Percentiles rank a stretch among this genome's conserved stretches.
Evolutionary conservation across 2,888 invertebrate species (phyloP).

Genomic region (Thereva unica): DNA sequence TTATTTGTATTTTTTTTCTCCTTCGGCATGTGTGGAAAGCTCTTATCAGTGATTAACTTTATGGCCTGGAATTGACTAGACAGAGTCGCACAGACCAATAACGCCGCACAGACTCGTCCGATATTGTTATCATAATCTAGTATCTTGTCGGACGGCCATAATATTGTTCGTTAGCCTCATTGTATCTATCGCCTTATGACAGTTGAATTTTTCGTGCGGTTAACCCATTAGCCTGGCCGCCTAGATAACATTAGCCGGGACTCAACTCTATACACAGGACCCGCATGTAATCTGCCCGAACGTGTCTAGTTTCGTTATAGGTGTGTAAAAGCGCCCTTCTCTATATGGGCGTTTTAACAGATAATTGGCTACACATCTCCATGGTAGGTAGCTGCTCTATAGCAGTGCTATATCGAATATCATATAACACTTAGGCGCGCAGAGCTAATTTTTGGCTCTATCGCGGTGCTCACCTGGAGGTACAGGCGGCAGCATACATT

Average conservation of each 20-base stretch:
- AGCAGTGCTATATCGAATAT: too few species aligned
- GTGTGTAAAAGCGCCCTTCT: conserved; percentile 8
- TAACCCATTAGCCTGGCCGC: conserved; percentile 11
- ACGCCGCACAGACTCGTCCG: not conserved
- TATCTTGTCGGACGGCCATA: conserved; percentile 8
- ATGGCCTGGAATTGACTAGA: not conserved
- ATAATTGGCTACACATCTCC: not conserved
- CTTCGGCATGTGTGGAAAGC: too few species aligned
- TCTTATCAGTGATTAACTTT: not conserved
- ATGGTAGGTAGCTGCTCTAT: too few species aligned
- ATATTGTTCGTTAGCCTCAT: not conserved
- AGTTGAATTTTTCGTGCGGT: conserved; percentile 25
- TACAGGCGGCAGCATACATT: conserved; percentile 4
- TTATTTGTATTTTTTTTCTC: too few species aligned
- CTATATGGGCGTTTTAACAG: conserved; percentile 10
- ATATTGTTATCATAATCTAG: conserved; percentile 5
- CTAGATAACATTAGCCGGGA: conserved; percentile 2
- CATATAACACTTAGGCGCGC: not conserved
- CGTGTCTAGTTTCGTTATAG: not conserved
- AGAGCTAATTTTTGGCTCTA: not conserved
- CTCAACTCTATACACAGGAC: conserved; percentile 1
- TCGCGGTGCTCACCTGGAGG: conserved; percentile 1
- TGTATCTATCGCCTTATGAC: conserved; percentile 9
- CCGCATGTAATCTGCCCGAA: conserved; percentile 4
- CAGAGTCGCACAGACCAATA: not conserved